phyloP scores from a whole-genome alignment of 2,113 vertebrate genomes.

The Anarhynchus alexandrinus region DNA sequence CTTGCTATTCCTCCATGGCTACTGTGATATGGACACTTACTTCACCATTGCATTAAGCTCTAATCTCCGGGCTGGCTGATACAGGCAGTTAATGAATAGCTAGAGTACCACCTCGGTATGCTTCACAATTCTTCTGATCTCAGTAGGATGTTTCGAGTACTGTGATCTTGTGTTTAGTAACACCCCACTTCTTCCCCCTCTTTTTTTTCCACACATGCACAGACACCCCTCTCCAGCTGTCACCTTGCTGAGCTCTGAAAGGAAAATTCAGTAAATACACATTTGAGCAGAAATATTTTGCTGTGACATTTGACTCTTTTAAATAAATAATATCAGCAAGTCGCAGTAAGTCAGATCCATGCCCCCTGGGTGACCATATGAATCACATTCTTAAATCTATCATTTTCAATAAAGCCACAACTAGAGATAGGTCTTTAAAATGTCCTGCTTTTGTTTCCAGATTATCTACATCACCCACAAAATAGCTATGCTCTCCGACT shows the following conservation, averaged over 20 bases:
- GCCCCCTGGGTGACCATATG: neutral
- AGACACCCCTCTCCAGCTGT: slow-evolving; percentile 55
- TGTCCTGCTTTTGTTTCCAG: neutral
- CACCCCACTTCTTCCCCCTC: slow-evolving; percentile 44
- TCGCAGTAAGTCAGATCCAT: neutral
- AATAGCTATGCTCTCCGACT: neutral
- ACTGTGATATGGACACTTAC: slow-evolving; percentile 64
- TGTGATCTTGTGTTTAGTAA: slow-evolving; percentile 70
- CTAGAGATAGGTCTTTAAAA: slow-evolving; percentile 1
- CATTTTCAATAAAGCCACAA: slow-evolving; percentile 29
- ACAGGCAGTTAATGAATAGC: slow-evolving; percentile 63
- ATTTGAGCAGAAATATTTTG: slow-evolving; percentile 44
- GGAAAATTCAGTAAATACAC: slow-evolving; percentile 41
- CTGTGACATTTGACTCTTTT: slow-evolving; percentile 13
- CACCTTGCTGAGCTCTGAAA: slow-evolving; percentile 44
- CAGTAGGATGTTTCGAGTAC: slow-evolving; percentile 68
- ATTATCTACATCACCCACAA: neutral
- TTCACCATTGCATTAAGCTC: slow-evolving; percentile 67
- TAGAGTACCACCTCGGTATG: slow-evolving; percentile 46
- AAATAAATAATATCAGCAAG: slow-evolving; percentile 45
- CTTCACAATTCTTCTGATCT: slow-evolving; percentile 67
- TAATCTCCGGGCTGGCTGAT: slow-evolving; percentile 60
- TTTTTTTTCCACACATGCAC: slow-evolving; percentile 42
- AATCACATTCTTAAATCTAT: slow-evolving; percentile 23
- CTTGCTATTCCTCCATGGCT: slow-evolving; percentile 66